Evolutionary conservation across 2,113 vertebrate genomes (phyloP).

Genomic region (Xiphophorus hellerii): DNA sequence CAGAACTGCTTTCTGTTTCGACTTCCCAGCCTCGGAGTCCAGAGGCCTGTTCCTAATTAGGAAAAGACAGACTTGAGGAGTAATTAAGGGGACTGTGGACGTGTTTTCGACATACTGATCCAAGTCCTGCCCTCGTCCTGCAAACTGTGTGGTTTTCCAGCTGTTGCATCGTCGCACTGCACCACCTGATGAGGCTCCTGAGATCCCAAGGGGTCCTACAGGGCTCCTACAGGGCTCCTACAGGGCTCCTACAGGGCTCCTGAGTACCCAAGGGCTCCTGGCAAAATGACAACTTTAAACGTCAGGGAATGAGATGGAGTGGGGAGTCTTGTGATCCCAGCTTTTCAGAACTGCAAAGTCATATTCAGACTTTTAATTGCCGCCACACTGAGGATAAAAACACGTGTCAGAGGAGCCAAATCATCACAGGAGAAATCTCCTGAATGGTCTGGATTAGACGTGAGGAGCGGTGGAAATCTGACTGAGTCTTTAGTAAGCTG

Average conservation of each 20-base stretch:
- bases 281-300: constrained; percentile 40
- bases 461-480: constrained; percentile 23
- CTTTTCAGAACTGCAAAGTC: constrained; percentile 8
- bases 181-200: constrained; percentile 68
- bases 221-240: constrained; percentile 19
- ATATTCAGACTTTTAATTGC: not conserved
- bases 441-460: constrained; percentile 13
- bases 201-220: constrained; percentile 6
- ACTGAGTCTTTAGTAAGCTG: constrained; percentile 60
- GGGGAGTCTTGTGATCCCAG: not conserved
- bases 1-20: not conserved
- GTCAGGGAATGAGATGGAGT: not conserved
- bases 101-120: not conserved
- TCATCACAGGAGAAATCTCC: constrained; percentile 17
- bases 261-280: constrained; percentile 10
- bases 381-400: not conserved
- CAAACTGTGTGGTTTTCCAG: constrained; percentile 57
- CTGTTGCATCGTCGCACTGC: constrained; percentile 74
- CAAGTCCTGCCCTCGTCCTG: constrained; percentile 31
- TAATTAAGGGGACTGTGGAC: not conserved
- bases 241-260: constrained; percentile 13
- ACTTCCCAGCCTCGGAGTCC: constrained; percentile 26
- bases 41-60: constrained; percentile 64
- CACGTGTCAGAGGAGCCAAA: not conserved
- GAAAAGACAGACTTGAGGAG: constrained; percentile 40